These are phyloP conservation scores for Polia nebulosa DNA, from an alignment of 2,888 invertebrate genomes.

Conservation along the genomic window DNA sequence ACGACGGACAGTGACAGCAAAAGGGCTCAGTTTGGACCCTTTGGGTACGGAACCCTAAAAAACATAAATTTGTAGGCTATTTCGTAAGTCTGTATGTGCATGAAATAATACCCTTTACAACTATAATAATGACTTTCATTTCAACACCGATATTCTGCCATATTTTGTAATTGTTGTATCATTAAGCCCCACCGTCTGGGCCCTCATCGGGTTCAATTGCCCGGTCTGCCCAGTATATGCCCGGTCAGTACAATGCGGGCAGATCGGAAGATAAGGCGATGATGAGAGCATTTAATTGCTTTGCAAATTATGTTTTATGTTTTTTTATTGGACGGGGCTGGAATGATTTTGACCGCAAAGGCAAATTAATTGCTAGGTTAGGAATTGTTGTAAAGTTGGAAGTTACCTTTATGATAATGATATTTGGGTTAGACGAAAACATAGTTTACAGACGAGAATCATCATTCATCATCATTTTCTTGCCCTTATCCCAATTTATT, in stretches of 20 bases:
- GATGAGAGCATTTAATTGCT: constrained; percentile 59
- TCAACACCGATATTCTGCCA: constrained; percentile 21
- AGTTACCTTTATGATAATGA: constrained; percentile 7
- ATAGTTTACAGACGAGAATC: too few relatives aligned
- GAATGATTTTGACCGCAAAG: constrained; percentile 34
- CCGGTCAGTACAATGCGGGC: constrained; percentile 66
- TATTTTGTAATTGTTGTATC: constrained; percentile 45
- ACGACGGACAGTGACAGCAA: too few relatives aligned
- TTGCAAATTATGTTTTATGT: constrained; percentile 60
- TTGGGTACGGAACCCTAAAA: too few relatives aligned
- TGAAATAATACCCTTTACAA: background rate
- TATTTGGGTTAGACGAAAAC: too few relatives aligned
- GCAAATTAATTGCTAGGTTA: constrained; percentile 5
- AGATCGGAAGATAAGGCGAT: constrained; percentile 57
- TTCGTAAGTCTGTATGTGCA: too few relatives aligned
- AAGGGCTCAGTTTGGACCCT: too few relatives aligned
- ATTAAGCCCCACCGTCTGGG: constrained; percentile 59
- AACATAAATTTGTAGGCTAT: too few relatives aligned
- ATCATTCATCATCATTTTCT: too few relatives aligned
- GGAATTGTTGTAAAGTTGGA: background rate
- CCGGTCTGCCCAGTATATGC: background rate
- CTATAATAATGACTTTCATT: constrained; percentile 29
- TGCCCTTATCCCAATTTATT: too few relatives aligned
- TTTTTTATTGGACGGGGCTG: constrained; percentile 40
- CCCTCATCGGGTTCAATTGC: constrained; percentile 69